A percentile compares a stretch with the other conserved stretches of the same genome.
phyloP scores from a whole-genome alignment of 2,113 vertebrate species.

The Aspiorhynchus laticeps region DNA sequence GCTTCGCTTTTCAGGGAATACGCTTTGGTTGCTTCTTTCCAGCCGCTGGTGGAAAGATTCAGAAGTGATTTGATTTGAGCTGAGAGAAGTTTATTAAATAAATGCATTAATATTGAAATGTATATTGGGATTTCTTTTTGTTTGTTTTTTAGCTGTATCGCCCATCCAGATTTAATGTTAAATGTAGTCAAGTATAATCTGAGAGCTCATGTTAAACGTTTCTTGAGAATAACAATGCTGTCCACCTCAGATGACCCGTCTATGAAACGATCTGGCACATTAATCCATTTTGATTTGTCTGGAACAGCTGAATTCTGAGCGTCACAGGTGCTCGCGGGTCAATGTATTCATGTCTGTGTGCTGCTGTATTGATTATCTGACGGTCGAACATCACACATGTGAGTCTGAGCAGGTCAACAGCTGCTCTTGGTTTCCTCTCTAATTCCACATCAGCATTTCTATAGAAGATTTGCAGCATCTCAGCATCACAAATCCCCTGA shows the following conservation, averaged over 20 bases:
- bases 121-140: not conserved
- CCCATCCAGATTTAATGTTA: not conserved
- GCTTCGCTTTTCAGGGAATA: not conserved
- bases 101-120: not conserved
- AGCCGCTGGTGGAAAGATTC: not conserved
- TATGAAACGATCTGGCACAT: not conserved
- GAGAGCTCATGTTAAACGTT: not conserved
- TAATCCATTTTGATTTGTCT: constrained; percentile 2
- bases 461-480: not conserved
- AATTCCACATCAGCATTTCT: not conserved
- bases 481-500: not conserved
- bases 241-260: not conserved
- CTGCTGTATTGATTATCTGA: not conserved
- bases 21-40: not conserved
- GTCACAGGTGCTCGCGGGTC: not conserved
- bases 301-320: not conserved
- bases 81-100: not conserved
- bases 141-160: not conserved
- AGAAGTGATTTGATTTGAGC: not conserved
- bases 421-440: not conserved
- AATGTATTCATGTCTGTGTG: not conserved
- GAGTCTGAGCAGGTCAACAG: not conserved
- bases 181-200: not conserved
- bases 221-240: not conserved
- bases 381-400: not conserved